phyloP scores from a whole-genome alignment of 1,140 invertebrate species.

The Ruditapes philippinarum region DNA sequence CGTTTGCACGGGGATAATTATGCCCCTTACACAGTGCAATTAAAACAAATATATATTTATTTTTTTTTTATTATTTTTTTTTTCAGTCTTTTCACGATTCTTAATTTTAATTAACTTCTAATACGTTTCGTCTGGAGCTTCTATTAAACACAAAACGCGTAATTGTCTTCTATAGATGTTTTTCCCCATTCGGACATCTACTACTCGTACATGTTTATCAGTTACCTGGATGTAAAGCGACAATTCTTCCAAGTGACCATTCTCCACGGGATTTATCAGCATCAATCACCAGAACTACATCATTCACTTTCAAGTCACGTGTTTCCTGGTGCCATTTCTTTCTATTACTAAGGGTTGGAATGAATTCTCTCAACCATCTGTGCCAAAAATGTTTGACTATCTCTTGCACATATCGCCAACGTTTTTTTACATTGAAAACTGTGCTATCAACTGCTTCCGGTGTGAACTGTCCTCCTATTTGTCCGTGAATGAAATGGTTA shows the following conservation, averaged over 20 bases:
- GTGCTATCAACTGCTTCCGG: constrained; percentile 20
- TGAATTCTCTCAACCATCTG: constrained; percentile 45
- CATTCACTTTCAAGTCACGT: too few species aligned
- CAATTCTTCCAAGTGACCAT: not conserved
- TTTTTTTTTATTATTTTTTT: too few species aligned
- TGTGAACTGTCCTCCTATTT: constrained; percentile 32
- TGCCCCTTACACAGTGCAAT: too few species aligned
- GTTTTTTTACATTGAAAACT: not conserved
- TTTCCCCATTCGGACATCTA: not conserved
- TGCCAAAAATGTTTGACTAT: constrained; percentile 64
- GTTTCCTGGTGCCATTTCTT: not conserved
- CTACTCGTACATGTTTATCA: constrained; percentile 3
- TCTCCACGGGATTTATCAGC: not conserved
- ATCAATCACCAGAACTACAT: constrained; percentile 16
- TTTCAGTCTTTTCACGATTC: too few species aligned
- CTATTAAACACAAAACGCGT: not conserved
- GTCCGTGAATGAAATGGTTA: constrained; percentile 51
- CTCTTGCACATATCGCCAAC: constrained; percentile 53
- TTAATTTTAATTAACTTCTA: too few species aligned
- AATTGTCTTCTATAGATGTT: not conserved
- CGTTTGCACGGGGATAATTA: too few species aligned
- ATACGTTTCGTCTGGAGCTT: too few species aligned
- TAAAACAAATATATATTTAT: too few species aligned
- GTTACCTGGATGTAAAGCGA: not conserved
- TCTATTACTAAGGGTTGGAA: constrained; percentile 18